Evolutionary conservation across 2,888 invertebrate species (phyloP).

Genomic region (Hybos culiciformis): DNA sequence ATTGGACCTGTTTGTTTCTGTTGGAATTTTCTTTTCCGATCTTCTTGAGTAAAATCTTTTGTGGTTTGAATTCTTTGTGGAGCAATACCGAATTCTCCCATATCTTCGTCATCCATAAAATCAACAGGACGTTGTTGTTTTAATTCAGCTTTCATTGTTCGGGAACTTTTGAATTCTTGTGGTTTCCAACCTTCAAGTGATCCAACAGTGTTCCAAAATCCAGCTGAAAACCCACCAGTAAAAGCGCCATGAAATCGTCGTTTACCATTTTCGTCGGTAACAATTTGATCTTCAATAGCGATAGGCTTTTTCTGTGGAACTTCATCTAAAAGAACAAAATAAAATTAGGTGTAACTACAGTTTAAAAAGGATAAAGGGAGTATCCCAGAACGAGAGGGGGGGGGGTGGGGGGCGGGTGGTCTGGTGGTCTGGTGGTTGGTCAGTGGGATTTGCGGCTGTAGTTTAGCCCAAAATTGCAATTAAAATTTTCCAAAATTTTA

Average conservation of each 20-base stretch:
- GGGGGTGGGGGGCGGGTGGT: too few species aligned
- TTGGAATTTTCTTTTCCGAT: constrained; percentile 26
- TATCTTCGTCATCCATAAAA: constrained; percentile 97
- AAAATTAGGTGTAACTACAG: background rate
- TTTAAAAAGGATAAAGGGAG: too few species aligned
- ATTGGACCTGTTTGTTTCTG: constrained; percentile 24
- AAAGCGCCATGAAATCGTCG: constrained; percentile 97
- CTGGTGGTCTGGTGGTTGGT: too few species aligned
- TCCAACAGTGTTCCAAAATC: constrained; percentile 93
- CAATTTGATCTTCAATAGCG: constrained; percentile 73
- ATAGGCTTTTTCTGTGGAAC: constrained; percentile 68
- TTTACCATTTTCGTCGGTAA: constrained; percentile 75
- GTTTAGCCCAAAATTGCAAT: too few species aligned
- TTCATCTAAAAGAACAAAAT: constrained; percentile 45
- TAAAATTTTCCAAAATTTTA: background rate
- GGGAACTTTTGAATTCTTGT: constrained; percentile 76
- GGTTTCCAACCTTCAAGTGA: constrained; percentile 93
- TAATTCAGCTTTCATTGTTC: constrained; percentile 47
- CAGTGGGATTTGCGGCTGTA: too few species aligned
- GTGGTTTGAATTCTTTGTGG: constrained; percentile 72
- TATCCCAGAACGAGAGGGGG: too few species aligned
- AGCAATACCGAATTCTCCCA: constrained; percentile 89
- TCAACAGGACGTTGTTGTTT: constrained; percentile 64
- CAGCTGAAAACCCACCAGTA: constrained; percentile 95
- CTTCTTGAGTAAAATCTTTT: constrained; percentile 48